Percentiles rank a stretch among this genome's conserved stretches.
Evolutionary conservation across 2,888 invertebrate species (phyloP).

Genomic region (Spodoptera picta): DNA sequence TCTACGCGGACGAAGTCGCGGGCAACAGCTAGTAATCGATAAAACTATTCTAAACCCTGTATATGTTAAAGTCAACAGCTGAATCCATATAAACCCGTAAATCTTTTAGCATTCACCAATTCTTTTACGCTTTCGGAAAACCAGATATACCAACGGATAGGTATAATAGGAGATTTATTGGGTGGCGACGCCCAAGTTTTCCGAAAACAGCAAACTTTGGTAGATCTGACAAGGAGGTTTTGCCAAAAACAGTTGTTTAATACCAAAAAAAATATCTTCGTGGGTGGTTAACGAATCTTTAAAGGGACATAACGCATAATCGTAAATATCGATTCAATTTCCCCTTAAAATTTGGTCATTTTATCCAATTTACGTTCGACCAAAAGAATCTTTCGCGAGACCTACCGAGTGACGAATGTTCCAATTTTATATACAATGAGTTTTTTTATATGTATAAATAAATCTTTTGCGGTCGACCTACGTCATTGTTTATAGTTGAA

Average conservation of each 20-base stretch:
- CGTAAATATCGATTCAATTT: slow-evolving; percentile 53
- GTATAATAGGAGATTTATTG: slow-evolving; percentile 57
- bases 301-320: slow-evolving; percentile 51
- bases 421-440: slow-evolving; percentile 56
- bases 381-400: slow-evolving; percentile 22
- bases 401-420: slow-evolving; percentile 43
- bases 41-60: slow-evolving; percentile 28
- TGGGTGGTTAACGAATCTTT: slow-evolving; percentile 62
- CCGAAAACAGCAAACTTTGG: slow-evolving; percentile 57
- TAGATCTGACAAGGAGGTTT: slow-evolving; percentile 64
- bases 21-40: too few species aligned
- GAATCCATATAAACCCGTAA: slow-evolving; percentile 16
- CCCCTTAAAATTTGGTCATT: slow-evolving; percentile 53
- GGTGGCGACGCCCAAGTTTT: slow-evolving; percentile 54
- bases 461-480: slow-evolving; percentile 37
- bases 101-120: slow-evolving; percentile 30
- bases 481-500: slow-evolving; percentile 49
- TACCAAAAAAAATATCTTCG: slow-evolving; percentile 60
- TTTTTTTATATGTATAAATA: slow-evolving; percentile 46
- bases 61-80: slow-evolving; percentile 47
- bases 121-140: slow-evolving; percentile 30
- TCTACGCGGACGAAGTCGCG: too few species aligned
- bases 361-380: slow-evolving; percentile 49
- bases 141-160: slow-evolving; percentile 8
- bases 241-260: slow-evolving; percentile 66